These are phyloP conservation scores for Discoglossus pictus DNA, from an alignment of 2,797 vertebrate genomes.

Conservation along the genomic window DNA sequence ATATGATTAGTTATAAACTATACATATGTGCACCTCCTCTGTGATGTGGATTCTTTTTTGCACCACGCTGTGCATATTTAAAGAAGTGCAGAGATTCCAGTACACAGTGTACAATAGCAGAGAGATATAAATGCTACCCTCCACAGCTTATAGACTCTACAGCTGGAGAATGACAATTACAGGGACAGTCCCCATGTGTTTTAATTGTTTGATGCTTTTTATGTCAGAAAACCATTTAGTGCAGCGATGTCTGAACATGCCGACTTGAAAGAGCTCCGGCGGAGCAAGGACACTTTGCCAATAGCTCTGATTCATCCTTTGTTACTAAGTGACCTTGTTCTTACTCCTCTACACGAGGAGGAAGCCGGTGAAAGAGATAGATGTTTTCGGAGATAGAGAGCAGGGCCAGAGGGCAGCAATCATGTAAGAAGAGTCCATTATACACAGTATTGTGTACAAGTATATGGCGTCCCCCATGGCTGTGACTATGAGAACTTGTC, in stretches of 20 bases:
- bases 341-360: conserved; percentile 39
- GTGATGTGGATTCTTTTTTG: no score
- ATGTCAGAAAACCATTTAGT: conserved; percentile 38
- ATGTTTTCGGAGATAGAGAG: conserved; percentile 49
- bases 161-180: accelerated
- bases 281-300: conserved; percentile 49
- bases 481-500: conserved; percentile 17
- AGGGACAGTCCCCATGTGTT: neutral
- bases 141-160: neutral
- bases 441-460: conserved; percentile 54
- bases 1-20: no score
- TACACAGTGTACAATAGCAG: no score
- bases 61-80: no score
- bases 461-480: conserved; percentile 55
- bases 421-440: conserved; percentile 47
- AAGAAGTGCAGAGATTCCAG: no score
- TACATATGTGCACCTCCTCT: no score
- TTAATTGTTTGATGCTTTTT: conserved; percentile 54
- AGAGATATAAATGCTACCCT: no score
- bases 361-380: conserved; percentile 43
- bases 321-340: conserved; percentile 45
- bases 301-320: conserved; percentile 52
- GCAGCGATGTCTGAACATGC: conserved; percentile 42
- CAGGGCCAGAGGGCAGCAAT: conserved; percentile 52
- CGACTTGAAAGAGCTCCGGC: conserved; percentile 18